Evolutionary conservation across 2,113 vertebrate genomes (phyloP).

Genomic region (Stigmatopora argus): DNA sequence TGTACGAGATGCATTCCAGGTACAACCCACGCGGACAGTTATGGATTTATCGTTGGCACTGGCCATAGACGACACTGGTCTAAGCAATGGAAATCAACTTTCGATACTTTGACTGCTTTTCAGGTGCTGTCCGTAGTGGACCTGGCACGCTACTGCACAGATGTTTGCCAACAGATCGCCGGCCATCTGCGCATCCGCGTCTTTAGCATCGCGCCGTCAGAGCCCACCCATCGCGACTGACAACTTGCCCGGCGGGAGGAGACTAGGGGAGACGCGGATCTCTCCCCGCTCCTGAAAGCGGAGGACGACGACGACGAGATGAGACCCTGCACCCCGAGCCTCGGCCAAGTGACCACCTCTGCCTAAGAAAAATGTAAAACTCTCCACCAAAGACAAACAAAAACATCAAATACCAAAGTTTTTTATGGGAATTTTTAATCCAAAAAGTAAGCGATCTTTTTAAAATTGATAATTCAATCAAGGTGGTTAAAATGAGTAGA

Average conservation of each 20-base stretch:
- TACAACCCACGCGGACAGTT: too few relatives aligned
- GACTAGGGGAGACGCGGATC: constrained; percentile 65
- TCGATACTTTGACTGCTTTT: not conserved
- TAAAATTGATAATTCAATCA: constrained; percentile 33
- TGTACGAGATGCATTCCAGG: too few relatives aligned
- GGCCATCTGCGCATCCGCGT: constrained; percentile 87
- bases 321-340: constrained; percentile 60
- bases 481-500: constrained; percentile 13
- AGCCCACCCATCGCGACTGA: constrained; percentile 83
- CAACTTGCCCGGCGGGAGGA: constrained; percentile 83
- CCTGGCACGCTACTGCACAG: constrained; percentile 84
- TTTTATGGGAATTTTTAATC: constrained; percentile 30
- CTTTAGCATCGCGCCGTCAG: constrained; percentile 84
- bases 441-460: too few relatives aligned
- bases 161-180: constrained; percentile 90
- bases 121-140: constrained; percentile 86
- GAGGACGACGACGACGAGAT: constrained; percentile 51
- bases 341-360: constrained; percentile 60
- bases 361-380: constrained; percentile 35
- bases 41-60: too few relatives aligned
- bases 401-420: constrained; percentile 41
- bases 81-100: not conserved
- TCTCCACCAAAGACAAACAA: constrained; percentile 6
- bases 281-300: constrained; percentile 64
- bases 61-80: too few relatives aligned